Percentiles rank a stretch among this genome's conserved stretches.
Conservation (phyloP, 2,797 vertebrate genomes). For the Tauraco hartlaubi region DNA sequence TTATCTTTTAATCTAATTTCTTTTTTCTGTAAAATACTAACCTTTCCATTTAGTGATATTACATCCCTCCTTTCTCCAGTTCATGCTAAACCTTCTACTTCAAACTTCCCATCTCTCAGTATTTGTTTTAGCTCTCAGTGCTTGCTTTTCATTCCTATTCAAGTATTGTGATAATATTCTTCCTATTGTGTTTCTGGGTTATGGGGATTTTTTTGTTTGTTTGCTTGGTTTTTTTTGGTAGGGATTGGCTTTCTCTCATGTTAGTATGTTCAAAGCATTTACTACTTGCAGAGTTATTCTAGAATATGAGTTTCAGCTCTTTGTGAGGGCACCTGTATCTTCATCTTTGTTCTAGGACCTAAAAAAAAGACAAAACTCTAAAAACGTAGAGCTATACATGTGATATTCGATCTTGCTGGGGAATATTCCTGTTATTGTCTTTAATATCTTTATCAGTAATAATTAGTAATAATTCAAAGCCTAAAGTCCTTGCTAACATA, state of each 20-base stretch:
- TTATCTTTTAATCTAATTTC: not conserved
- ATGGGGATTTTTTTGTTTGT: not conserved
- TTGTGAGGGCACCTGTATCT: not conserved
- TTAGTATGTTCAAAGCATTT: not conserved
- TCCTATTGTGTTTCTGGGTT: not conserved
- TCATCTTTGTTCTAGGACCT: not conserved
- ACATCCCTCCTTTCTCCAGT: not conserved
- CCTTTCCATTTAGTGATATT: not conserved
- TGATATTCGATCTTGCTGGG: not conserved
- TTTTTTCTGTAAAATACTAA: not conserved
- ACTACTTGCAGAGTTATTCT: not conserved
- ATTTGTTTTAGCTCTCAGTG: not conserved
- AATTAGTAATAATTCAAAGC: not conserved
- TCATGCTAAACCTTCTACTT: not conserved
- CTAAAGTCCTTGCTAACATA: not conserved
- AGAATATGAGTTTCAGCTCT: not conserved
- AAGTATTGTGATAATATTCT: not conserved
- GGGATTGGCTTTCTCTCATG: not conserved
- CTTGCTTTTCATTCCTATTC: not conserved
- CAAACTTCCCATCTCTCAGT: not conserved
- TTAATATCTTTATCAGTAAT: not conserved
- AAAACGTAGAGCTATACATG: not conserved
- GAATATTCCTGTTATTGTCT: not conserved
- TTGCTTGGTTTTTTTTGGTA: not conserved
- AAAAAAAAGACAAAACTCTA: not conserved